Percentiles rank a stretch among this genome's conserved stretches.
Conservation (phyloP, 2,113 vertebrate genomes). For the Callocephalon fimbriatum region DNA sequence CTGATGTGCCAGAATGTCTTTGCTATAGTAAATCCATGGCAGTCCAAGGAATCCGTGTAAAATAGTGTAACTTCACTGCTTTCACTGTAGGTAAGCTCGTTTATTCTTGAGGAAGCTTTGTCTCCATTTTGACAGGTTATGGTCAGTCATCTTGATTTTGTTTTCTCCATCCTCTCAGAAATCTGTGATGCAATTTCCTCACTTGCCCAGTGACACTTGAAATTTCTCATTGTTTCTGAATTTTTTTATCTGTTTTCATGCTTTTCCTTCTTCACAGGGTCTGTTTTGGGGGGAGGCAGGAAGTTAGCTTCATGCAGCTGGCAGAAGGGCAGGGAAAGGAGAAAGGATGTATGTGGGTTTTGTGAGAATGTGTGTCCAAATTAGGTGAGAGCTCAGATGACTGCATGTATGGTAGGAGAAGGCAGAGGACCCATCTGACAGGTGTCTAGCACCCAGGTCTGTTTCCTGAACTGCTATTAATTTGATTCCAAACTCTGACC, state of each 20-base stretch:
- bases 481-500: not conserved
- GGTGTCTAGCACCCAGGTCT: not conserved
- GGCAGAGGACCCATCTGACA: not conserved
- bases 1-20: not conserved
- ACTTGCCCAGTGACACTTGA: not conserved
- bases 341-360: fast-evolving
- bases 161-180: not conserved
- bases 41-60: not conserved
- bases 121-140: not conserved
- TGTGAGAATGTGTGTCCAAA: not conserved
- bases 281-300: not conserved
- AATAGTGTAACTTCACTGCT: not conserved
- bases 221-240: not conserved
- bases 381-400: not conserved
- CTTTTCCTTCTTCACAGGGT: not conserved
- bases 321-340: not conserved
- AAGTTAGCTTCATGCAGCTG: not conserved
- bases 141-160: not conserved
- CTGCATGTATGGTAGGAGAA: not conserved
- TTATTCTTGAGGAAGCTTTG: not conserved
- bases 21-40: not conserved
- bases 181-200: not conserved
- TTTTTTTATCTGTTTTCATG: not conserved
- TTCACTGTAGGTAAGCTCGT: not conserved
- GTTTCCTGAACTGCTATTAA: not conserved